phyloP scores from a whole-genome alignment of 2,113 vertebrate species.

The Phalacrocorax aristotelis region DNA sequence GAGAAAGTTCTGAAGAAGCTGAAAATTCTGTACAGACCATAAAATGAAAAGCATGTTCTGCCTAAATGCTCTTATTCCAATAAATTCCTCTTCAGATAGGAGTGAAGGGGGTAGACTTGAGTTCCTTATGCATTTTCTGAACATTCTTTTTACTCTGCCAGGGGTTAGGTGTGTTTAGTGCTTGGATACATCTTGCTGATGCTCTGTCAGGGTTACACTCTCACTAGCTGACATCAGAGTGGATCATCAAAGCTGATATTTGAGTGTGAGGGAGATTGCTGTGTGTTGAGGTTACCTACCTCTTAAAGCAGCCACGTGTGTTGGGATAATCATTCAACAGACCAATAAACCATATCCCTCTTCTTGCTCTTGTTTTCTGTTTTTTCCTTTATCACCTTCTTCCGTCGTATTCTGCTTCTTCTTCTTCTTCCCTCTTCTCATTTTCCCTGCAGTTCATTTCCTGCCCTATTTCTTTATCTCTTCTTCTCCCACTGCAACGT shows the following conservation, averaged over 20 bases:
- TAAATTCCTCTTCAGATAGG: not conserved
- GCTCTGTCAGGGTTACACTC: constrained; percentile 8
- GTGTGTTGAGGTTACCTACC: not conserved
- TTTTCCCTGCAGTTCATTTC: constrained; percentile 63
- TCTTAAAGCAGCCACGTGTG: not conserved
- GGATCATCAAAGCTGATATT: not conserved
- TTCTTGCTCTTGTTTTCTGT: constrained; percentile 39
- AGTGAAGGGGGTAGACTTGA: not conserved
- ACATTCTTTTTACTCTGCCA: constrained; percentile 6
- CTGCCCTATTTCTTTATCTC: constrained; percentile 65
- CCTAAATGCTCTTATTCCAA: constrained; percentile 21
- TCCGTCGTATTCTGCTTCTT: constrained; percentile 55
- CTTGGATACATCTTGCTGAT: constrained; percentile 26
- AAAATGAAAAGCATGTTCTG: constrained; percentile 9
- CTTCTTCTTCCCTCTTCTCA: constrained; percentile 58
- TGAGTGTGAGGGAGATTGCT: not conserved
- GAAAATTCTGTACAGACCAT: not conserved
- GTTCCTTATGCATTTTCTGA: constrained; percentile 1
- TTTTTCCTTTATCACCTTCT: constrained; percentile 59
- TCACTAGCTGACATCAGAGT: not conserved
- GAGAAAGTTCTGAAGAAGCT: constrained; percentile 16
- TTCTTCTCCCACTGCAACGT: constrained; percentile 43
- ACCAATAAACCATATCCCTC: constrained; percentile 50
- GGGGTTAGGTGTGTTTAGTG: constrained; percentile 6
- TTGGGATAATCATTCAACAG: constrained; percentile 27